These are phyloP conservation scores for Pseudochirops cupreus DNA, from an alignment of 2,797 vertebrate species.

Conservation along the genomic window DNA sequence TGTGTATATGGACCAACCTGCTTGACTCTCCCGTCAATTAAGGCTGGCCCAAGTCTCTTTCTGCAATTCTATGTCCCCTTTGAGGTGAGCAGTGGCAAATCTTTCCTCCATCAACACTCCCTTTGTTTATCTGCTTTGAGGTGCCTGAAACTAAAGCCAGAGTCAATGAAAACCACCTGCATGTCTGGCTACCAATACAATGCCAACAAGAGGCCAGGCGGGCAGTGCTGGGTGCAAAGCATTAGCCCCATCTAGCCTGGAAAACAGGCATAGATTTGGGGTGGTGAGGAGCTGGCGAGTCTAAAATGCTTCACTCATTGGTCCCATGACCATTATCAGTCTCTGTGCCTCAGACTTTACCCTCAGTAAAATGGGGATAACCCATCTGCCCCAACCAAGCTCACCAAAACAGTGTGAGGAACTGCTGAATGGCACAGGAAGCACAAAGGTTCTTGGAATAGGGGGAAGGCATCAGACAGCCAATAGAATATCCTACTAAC, in stretches of 20 bases:
- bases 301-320: conserved; percentile 34
- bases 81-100: conserved; percentile 80
- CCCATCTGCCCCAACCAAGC: conserved; percentile 13
- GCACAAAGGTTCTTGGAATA: conserved; percentile 1
- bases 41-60: conserved; percentile 78
- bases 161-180: conserved; percentile 73
- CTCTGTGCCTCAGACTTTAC: conserved; percentile 30
- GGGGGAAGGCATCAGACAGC: conserved; percentile 46
- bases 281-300: conserved; percentile 4
- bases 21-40: conserved; percentile 77
- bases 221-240: conserved; percentile 32
- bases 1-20: conserved; percentile 79
- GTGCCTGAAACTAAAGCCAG: conserved; percentile 81
- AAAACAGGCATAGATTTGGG: conserved; percentile 22
- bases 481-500: neutral
- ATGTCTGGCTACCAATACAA: conserved; percentile 42
- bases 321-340: conserved; percentile 42
- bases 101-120: conserved; percentile 81
- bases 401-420: neutral
- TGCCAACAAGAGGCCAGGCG: conserved; percentile 3
- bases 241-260: conserved; percentile 46
- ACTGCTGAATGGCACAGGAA: conserved; percentile 2
- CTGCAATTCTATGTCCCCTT: conserved; percentile 76
- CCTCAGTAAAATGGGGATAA: conserved; percentile 2
- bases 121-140: conserved; percentile 82